Conservation (phyloP, 1,140 invertebrate species). For the Calliopsis andreniformis region DNA sequence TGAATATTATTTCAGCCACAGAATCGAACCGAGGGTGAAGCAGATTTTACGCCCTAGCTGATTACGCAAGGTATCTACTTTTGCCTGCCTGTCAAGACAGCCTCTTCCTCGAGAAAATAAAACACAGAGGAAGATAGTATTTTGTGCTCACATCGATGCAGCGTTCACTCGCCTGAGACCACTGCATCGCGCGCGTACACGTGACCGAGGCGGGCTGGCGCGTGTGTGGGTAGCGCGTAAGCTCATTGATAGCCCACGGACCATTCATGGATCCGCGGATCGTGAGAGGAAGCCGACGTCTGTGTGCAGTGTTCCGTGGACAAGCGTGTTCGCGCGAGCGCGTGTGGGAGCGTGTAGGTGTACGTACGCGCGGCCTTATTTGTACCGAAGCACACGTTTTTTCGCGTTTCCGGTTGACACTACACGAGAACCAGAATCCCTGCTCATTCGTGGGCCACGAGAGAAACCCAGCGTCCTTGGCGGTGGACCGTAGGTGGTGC, state of each 20-base stretch:
- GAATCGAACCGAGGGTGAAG: no score
- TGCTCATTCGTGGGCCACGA: background rate
- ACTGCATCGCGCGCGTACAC: slow-evolving; percentile 29
- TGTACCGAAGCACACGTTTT: slow-evolving; percentile 57
- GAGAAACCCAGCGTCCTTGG: slow-evolving; percentile 30
- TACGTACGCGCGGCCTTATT: slow-evolving; percentile 58
- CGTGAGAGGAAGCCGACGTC: slow-evolving; percentile 65
- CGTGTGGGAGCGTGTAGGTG: slow-evolving; percentile 55
- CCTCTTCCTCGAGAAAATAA: no score
- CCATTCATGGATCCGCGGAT: slow-evolving; percentile 68
- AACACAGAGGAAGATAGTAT: no score
- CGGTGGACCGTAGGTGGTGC: background rate
- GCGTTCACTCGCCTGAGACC: slow-evolving; percentile 47
- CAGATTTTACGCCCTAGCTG: no score
- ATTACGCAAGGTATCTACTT: no score
- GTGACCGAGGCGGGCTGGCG: slow-evolving; percentile 3
- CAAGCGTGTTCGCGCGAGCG: background rate
- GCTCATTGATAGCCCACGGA: slow-evolving; percentile 63
- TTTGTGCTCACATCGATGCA: background rate
- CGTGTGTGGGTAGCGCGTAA: slow-evolving; percentile 58
- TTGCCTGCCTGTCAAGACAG: no score
- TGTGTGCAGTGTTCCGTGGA: slow-evolving; percentile 45
- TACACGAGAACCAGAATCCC: slow-evolving; percentile 7
- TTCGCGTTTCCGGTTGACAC: slow-evolving; percentile 53
- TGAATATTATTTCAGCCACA: no score